phyloP scores from a whole-genome alignment of 2,797 vertebrate species.

The Thalassophryne amazonica region DNA sequence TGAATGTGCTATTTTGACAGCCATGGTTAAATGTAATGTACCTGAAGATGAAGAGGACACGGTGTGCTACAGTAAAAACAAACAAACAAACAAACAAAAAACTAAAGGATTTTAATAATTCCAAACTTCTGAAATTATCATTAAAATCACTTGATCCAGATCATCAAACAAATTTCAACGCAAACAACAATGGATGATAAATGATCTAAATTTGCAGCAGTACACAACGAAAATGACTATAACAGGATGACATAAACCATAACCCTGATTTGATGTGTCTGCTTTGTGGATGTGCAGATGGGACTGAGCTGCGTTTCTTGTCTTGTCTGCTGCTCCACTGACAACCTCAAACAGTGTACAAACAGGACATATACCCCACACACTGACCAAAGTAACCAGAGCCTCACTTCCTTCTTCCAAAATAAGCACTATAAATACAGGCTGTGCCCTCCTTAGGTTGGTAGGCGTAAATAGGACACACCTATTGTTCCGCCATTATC shows the following conservation, averaged over 20 bases:
- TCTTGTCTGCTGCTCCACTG: not conserved
- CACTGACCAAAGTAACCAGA: conserved; percentile 39
- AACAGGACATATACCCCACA: conserved; percentile 31
- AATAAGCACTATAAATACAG: conserved; percentile 54
- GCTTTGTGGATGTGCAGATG: not conserved
- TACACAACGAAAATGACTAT: too few relatives aligned
- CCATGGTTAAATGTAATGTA: too few relatives aligned
- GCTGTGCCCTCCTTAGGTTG: conserved; percentile 23
- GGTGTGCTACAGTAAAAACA: too few relatives aligned
- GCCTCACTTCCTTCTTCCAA: conserved; percentile 40
- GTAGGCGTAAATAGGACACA: conserved; percentile 27
- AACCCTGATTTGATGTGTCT: not conserved
- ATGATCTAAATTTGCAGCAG: too few relatives aligned
- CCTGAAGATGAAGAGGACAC: too few relatives aligned
- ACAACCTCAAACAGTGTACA: conserved; percentile 8
- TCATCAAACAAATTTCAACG: too few relatives aligned
- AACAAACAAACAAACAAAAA: too few relatives aligned
- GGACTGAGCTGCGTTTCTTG: not conserved
- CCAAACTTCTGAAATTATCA: too few relatives aligned
- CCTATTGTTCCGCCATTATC: conserved; percentile 18
- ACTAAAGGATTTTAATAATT: too few relatives aligned
- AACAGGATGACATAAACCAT: not conserved
- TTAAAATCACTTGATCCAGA: too few relatives aligned
- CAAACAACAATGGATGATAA: too few relatives aligned
- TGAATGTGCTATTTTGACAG: too few relatives aligned